Base-by-base conservation (phyloP, 1,140 invertebrate species). In the Pseudomyrmex sp. region DNA sequence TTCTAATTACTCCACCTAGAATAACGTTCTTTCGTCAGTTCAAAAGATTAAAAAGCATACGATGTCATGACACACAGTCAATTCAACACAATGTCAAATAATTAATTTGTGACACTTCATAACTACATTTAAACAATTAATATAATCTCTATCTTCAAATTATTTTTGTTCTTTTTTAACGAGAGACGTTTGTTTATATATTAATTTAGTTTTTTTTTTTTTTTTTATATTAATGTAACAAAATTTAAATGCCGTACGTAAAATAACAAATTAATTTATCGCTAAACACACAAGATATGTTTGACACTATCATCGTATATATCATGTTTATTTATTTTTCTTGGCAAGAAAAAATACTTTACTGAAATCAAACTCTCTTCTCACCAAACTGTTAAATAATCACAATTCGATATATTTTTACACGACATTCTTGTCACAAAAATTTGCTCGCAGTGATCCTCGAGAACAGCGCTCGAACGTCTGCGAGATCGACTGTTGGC, bases 371-470 rank as follows among this genome's bases (percentile, higher is more conserved):
- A 50, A 75, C 46, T 35, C 35, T 35, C 35, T 35, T 52, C 85
- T 88, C 74, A 87, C 85, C 87, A 72, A 52, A 84, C 48, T 58
- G n/a, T 85, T 82, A 76, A 85, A 35, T 80, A 54, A 54, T 44
- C 18, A 15, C 23, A 8, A 66, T 56, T 50, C 18, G n/a, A 35
- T 20, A 61, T 65, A 35, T 59, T 50, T 1, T 9, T 44, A 59
- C 66, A 26, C 44, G 23, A 50, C 83, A 87, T 88, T n/a, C 50
- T 79, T 54, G 46, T 79, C 44, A 70, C 72, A 35, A 79, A 58
- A 75, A 23, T 20, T 0, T 35, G 20, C 20, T 79, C 77, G 26
- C 69, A 72, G 56, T 66, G 86, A 80, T 80, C 15, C 86, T 79
- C 83, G 80, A 35, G 35, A 85, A 65, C 83, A 52, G 56, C 61